Conservation (phyloP, 2,888 invertebrate species). For the Sphaeridia pumilis region DNA sequence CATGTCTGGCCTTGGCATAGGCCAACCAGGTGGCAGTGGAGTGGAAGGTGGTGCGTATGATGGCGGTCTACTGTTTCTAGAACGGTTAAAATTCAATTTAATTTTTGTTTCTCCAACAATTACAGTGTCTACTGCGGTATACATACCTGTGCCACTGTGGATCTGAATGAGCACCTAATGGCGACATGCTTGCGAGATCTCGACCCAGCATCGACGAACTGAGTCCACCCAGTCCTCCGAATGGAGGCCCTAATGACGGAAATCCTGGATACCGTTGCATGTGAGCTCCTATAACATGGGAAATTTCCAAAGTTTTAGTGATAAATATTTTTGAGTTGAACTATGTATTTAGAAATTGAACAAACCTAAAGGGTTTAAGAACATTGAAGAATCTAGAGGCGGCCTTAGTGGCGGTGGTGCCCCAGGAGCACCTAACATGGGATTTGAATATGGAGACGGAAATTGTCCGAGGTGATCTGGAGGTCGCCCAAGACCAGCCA, state of each 20-base stretch:
- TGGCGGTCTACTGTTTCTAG: slow-evolving; percentile 25
- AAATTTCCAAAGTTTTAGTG: not conserved
- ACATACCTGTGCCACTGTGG: slow-evolving; percentile 32
- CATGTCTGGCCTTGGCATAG: slow-evolving; percentile 20
- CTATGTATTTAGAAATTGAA: slow-evolving; percentile 28
- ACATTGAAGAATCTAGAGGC: slow-evolving; percentile 25
- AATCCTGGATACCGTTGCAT: slow-evolving; percentile 32
- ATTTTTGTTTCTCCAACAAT: not conserved
- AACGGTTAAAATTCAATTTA: not conserved
- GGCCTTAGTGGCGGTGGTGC: slow-evolving; percentile 18
- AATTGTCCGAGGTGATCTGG: no score
- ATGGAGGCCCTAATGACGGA: slow-evolving; percentile 31
- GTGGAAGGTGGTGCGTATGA: slow-evolving; percentile 19
- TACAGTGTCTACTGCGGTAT: not conserved
- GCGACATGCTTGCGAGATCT: slow-evolving; percentile 29
- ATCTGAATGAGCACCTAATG: slow-evolving; percentile 27
- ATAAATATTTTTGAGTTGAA: not conserved
- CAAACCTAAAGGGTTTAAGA: slow-evolving; percentile 29
- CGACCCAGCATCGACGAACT: slow-evolving; percentile 31
- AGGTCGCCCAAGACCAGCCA: slow-evolving; percentile 39
- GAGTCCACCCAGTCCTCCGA: slow-evolving; percentile 33
- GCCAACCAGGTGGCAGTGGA: slow-evolving; percentile 25
- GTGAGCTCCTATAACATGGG: slow-evolving; percentile 21
- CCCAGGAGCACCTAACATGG: no score
- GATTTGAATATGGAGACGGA: no score